Evolutionary conservation across 2,113 vertebrate genomes (phyloP).

Genomic region (Argyrosomus japonicus): DNA sequence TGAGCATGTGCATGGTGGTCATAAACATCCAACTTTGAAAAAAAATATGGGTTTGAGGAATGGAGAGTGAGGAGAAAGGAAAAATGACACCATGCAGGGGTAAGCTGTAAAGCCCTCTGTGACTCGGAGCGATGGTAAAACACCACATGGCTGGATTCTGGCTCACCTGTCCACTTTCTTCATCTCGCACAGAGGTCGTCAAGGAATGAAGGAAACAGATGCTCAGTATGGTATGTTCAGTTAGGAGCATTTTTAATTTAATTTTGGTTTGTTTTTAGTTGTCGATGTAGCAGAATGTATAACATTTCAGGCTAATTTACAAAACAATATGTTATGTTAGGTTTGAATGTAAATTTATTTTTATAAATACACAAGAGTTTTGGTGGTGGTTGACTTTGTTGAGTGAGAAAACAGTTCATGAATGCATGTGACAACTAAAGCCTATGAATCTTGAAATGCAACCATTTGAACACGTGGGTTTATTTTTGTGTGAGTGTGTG

Average conservation of each 20-base stretch:
- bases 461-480: not conserved
- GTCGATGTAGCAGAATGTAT: too few species aligned
- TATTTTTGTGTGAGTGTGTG: slow-evolving; percentile 8
- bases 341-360: not conserved
- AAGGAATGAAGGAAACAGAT: not conserved
- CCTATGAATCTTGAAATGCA: not conserved
- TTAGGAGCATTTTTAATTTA: not conserved
- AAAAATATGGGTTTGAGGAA: too few species aligned
- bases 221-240: not conserved
- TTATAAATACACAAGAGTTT: not conserved
- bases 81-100: too few species aligned
- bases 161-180: too few species aligned
- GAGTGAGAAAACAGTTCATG: not conserved
- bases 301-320: too few species aligned
- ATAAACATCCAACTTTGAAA: not conserved
- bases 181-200: too few species aligned
- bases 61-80: too few species aligned
- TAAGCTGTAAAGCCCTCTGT: too few species aligned
- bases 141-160: too few species aligned
- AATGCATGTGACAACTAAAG: not conserved
- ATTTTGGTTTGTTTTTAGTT: not conserved
- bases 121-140: too few species aligned
- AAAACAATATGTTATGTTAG: not conserved
- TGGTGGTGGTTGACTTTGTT: not conserved
- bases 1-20: not conserved